A percentile compares a stretch with the other conserved stretches of the same genome.
phyloP scores from a whole-genome alignment of 2,888 invertebrate species.

The Hedychridium roseum region DNA sequence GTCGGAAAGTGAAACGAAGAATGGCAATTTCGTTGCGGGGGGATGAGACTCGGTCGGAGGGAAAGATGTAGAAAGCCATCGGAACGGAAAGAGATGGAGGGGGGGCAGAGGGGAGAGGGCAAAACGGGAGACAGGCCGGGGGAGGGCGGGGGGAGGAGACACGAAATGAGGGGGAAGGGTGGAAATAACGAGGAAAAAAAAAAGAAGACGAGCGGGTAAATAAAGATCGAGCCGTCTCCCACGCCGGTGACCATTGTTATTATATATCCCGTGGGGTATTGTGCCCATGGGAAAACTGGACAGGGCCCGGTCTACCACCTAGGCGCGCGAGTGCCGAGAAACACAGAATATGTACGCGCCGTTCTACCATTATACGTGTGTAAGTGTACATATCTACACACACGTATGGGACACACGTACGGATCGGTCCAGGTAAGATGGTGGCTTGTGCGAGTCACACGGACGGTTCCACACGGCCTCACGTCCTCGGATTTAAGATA shows the following conservation, averaged over 20 bases:
- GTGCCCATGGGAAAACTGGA: slow-evolving; percentile 58
- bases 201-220: slow-evolving; percentile 44
- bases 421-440: slow-evolving; percentile 7
- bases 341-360: slow-evolving; percentile 4
- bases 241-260: slow-evolving; percentile 53
- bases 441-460: slow-evolving; percentile 18
- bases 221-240: slow-evolving; percentile 54
- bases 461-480: slow-evolving; percentile 28
- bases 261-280: slow-evolving; percentile 54
- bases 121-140: slow-evolving; percentile 14
- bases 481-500: slow-evolving; percentile 54
- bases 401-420: slow-evolving; percentile 1
- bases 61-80: neutral
- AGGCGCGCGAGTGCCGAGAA: slow-evolving; percentile 25
- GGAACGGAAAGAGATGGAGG: slow-evolving; percentile 4
- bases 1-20: slow-evolving; percentile 11
- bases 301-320: slow-evolving; percentile 52
- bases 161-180: slow-evolving; percentile 14
- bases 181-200: slow-evolving; percentile 17
- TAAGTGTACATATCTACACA: neutral
- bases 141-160: slow-evolving; percentile 15
- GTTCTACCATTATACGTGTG: neutral
- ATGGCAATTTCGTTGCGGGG: too few species aligned
- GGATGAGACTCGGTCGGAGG: neutral
- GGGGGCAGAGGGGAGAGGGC: neutral